A percentile compares a stretch with the other conserved stretches of the same genome.
phyloP scores from a whole-genome alignment of 2,113 vertebrate genomes.

The Furnarius figulus region DNA sequence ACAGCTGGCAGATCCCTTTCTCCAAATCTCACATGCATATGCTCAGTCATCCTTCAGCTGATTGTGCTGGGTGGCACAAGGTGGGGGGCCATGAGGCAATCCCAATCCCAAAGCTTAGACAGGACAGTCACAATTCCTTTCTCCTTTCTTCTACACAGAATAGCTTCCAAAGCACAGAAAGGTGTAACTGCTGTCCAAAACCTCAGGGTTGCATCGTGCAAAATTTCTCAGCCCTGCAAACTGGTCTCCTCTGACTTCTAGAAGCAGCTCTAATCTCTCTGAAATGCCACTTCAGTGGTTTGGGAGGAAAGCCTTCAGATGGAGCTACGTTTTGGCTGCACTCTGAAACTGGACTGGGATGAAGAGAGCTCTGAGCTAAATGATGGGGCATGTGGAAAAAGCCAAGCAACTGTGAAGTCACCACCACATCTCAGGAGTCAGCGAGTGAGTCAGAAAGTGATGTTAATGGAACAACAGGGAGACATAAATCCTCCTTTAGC shows the following conservation, averaged over 20 bases:
- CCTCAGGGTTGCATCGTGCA: background rate
- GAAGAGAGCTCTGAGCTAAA: background rate
- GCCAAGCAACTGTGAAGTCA: background rate
- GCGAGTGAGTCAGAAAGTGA: slow-evolving; percentile 13
- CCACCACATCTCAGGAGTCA: background rate
- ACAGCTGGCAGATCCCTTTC: background rate
- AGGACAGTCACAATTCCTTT: fast-evolving
- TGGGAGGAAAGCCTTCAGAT: background rate
- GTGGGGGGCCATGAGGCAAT: background rate
- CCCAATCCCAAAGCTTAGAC: background rate
- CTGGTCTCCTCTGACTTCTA: background rate
- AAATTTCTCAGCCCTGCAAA: background rate
- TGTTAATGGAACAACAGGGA: slow-evolving; percentile 2
- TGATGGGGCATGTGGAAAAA: background rate
- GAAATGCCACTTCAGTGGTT: background rate
- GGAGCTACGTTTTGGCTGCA: background rate
- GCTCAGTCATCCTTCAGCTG: background rate
- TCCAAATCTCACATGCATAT: background rate
- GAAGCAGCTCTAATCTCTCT: background rate
- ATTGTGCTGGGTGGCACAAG: background rate
- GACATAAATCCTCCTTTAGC: slow-evolving; percentile 1
- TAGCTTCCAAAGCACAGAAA: background rate
- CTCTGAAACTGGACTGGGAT: background rate
- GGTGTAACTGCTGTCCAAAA: background rate
- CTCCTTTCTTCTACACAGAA: background rate